These are phyloP conservation scores for Drosophila punjabiensis DNA, from an alignment of 1,140 invertebrate genomes.

Conservation along the genomic window DNA sequence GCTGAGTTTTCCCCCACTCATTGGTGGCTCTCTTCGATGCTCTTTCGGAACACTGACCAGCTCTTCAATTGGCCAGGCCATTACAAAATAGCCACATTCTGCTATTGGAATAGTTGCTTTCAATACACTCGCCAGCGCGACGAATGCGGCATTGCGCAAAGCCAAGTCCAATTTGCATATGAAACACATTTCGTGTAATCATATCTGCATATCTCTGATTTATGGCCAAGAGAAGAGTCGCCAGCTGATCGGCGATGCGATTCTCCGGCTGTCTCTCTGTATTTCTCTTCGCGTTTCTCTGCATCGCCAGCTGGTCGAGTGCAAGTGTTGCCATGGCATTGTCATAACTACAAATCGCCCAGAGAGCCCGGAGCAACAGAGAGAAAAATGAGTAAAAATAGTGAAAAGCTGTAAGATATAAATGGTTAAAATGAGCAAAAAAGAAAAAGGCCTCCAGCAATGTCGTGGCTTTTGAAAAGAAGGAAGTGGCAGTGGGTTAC, in stretches of 20 bases:
- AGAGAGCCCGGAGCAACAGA: constrained; percentile 2
- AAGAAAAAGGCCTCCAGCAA: constrained; percentile 33
- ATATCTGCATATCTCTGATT: constrained; percentile 20
- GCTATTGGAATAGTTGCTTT: constrained; percentile 25
- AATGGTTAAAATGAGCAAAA: constrained; percentile 1
- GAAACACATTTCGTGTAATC: constrained; percentile 33
- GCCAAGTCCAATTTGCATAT: constrained; percentile 56
- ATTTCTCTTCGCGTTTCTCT: constrained; percentile 21
- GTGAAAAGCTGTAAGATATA: constrained; percentile 2
- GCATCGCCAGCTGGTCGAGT: constrained; percentile 58
- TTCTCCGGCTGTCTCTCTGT: neutral
- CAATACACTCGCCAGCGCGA: constrained; percentile 37
- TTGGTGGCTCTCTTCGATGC: constrained; percentile 21
- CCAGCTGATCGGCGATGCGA: constrained; percentile 35
- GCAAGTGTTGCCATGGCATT: constrained; percentile 83
- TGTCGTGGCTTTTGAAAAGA: constrained; percentile 62
- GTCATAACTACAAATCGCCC: constrained; percentile 46
- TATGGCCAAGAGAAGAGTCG: constrained; percentile 35
- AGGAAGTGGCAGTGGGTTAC: constrained; percentile 78
- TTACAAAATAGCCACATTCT: constrained; percentile 47
- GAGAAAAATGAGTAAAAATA: constrained; percentile 1
- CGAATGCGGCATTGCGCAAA: constrained; percentile 51
- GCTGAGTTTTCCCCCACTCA: constrained; percentile 26
- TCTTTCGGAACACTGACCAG: constrained; percentile 5
- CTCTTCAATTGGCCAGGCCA: constrained; percentile 37